A percentile compares a stretch with the other conserved stretches of the same genome.
phyloP scores from a whole-genome alignment of 2,888 invertebrate genomes.

The Mylabris sibirica region DNA sequence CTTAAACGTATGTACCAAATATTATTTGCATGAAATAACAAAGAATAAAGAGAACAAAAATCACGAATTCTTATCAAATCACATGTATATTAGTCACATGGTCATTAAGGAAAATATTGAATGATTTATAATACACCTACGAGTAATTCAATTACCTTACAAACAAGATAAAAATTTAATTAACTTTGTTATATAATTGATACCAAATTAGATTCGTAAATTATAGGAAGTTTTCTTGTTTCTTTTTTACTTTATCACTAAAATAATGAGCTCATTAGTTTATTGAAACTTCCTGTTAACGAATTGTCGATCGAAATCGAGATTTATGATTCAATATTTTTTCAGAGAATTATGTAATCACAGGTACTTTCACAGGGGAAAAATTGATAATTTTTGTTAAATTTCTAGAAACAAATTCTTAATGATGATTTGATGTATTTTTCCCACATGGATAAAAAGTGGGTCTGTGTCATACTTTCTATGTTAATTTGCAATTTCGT shows the following conservation, averaged over 20 bases:
- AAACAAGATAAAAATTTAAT: constrained; percentile 4
- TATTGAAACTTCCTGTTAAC: neutral
- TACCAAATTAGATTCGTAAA: neutral
- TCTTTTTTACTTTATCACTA: neutral
- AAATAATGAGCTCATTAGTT: neutral
- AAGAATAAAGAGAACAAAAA: too few relatives aligned
- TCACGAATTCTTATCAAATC: neutral
- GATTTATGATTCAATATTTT: neutral
- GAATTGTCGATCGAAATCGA: too few relatives aligned
- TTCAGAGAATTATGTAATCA: neutral
- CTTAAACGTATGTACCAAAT: neutral
- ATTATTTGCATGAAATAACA: too few relatives aligned
- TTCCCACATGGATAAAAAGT: constrained; percentile 20
- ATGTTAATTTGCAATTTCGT: constrained; percentile 30
- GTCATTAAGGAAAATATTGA: neutral
- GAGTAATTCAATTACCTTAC: neutral
- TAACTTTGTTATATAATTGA: neutral
- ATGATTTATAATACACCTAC: neutral
- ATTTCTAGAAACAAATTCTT: neutral
- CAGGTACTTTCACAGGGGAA: constrained; percentile 3
- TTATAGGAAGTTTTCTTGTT: neutral
- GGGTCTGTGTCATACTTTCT: constrained; percentile 34
- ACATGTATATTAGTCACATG: neutral
- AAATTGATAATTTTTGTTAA: constrained; percentile 14
- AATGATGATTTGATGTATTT: neutral